Evolutionary conservation across 2,797 vertebrate genomes (phyloP).

Genomic region (Spinus pinus): DNA sequence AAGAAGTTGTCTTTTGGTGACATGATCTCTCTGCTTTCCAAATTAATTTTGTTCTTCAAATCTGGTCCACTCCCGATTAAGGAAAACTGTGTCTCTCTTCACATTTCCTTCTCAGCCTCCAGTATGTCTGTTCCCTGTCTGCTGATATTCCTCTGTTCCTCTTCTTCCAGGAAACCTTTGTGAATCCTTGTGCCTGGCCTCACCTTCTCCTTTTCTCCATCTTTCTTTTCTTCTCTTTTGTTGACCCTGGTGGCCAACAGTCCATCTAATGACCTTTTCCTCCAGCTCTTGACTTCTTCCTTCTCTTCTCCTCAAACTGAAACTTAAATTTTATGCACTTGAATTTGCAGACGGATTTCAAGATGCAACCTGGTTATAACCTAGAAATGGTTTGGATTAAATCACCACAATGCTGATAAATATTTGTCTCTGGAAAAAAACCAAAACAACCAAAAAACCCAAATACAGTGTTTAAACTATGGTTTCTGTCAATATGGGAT

Average conservation of each 20-base stretch:
- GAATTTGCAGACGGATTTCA: background rate
- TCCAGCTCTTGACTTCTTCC: background rate
- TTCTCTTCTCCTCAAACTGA: background rate
- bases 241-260: background rate
- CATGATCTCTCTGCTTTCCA: background rate
- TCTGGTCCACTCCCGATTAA: background rate
- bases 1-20: background rate
- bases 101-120: background rate
- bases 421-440: too few species aligned
- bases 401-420: background rate
- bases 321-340: background rate
- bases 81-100: background rate
- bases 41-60: background rate
- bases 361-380: background rate
- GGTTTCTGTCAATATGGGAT: background rate
- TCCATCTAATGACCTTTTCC: background rate
- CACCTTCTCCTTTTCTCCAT: background rate
- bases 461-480: background rate
- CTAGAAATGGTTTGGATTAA: background rate
- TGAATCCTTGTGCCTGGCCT: background rate
- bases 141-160: background rate
- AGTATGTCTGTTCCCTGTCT: background rate
- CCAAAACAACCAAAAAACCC: accelerated
- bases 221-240: background rate
- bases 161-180: background rate